These are phyloP conservation scores for Drosophila eohydei DNA, from an alignment of 2,888 invertebrate species.

Conservation along the genomic window DNA sequence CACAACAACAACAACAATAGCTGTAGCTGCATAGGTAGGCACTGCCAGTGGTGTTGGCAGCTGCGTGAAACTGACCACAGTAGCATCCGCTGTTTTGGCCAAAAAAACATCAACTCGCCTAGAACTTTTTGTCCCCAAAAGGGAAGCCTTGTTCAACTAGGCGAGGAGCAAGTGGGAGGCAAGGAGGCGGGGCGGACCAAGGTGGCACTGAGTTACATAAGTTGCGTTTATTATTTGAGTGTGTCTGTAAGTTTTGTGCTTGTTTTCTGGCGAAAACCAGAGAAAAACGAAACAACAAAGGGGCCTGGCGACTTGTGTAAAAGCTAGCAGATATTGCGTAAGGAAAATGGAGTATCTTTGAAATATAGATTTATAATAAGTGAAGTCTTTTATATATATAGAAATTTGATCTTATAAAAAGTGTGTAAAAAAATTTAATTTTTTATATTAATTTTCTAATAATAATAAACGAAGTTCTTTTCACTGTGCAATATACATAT, in stretches of 20 bases:
- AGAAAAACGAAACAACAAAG: constrained; percentile 12
- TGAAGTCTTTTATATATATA: neutral
- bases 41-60: constrained; percentile 61
- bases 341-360: neutral
- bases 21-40: constrained; percentile 63
- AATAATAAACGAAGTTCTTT: too few relatives aligned
- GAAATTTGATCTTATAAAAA: neutral
- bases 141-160: constrained; percentile 35
- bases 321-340: constrained; percentile 9
- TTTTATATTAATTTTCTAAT: too few relatives aligned
- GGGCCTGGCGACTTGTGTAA: neutral
- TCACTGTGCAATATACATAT: too few relatives aligned
- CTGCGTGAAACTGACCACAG: constrained; percentile 79
- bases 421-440: too few relatives aligned
- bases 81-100: constrained; percentile 59
- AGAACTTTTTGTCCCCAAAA: constrained; percentile 67
- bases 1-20: constrained; percentile 39
- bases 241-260: constrained; percentile 66
- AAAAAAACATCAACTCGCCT: constrained; percentile 65
- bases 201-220: constrained; percentile 68
- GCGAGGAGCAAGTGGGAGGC: neutral
- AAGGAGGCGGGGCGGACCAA: neutral
- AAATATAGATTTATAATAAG: neutral
- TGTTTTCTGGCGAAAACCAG: constrained; percentile 57
- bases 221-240: constrained; percentile 76